A percentile compares a stretch with the other conserved stretches of the same genome.
These are phyloP conservation scores for Aphodius granarius DNA, from an alignment of 2,888 invertebrate genomes.

Conservation along the genomic window DNA sequence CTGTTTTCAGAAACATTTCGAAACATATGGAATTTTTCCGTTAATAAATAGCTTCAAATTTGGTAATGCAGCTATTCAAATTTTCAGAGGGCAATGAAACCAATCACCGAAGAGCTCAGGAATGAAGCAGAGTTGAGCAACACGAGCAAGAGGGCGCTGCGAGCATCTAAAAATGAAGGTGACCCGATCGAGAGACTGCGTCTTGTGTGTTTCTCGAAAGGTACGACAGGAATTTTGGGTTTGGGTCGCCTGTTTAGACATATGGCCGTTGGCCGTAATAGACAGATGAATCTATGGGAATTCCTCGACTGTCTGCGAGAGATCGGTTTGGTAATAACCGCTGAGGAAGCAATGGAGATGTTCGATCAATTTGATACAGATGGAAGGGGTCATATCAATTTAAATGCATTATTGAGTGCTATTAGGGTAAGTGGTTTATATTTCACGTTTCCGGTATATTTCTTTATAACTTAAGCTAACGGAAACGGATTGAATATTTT, in stretches of 20 bases:
- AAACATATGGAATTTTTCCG: too few relatives aligned
- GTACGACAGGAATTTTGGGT: constrained; percentile 85
- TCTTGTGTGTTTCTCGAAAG: constrained; percentile 79
- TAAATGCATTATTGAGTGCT: constrained; percentile 85
- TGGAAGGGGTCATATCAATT: constrained; percentile 74
- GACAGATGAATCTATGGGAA: constrained; percentile 77
- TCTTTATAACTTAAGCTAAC: too few relatives aligned
- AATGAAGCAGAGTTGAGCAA: constrained; percentile 79
- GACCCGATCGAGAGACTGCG: constrained; percentile 85
- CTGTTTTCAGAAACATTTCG: too few relatives aligned
- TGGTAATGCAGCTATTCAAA: background rate
- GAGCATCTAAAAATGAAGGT: constrained; percentile 43
- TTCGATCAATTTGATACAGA: constrained; percentile 81
- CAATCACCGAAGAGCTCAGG: constrained; percentile 73
- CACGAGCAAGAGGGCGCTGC: constrained; percentile 69
- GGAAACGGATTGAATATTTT: too few relatives aligned
- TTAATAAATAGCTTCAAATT: background rate
- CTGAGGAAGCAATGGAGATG: constrained; percentile 66
- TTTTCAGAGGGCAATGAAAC: constrained; percentile 48
- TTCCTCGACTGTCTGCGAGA: constrained; percentile 79
- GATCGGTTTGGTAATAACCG: constrained; percentile 66
- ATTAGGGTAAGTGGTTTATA: constrained; percentile 73
- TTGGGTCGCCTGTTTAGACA: constrained; percentile 86
- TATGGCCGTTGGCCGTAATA: constrained; percentile 92
- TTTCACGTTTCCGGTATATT: background rate